phyloP scores from a whole-genome alignment of 2,113 vertebrate genomes.

The Notarius lentiginosus region DNA sequence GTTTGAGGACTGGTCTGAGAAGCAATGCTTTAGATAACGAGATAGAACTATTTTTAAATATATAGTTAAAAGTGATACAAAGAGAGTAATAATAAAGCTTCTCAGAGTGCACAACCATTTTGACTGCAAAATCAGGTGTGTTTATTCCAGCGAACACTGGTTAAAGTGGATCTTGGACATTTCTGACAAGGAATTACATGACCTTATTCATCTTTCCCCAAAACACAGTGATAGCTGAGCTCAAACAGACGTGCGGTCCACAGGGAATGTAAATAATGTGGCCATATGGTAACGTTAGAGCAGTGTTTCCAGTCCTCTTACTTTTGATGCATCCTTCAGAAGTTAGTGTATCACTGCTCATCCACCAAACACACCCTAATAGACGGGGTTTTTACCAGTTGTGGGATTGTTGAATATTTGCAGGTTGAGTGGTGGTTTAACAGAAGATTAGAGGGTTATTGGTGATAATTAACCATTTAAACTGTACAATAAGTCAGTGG shows the following conservation, averaged over 20 bases:
- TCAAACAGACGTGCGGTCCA: not conserved
- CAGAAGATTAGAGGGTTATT: not conserved
- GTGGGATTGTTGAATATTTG: slow-evolving; percentile 14
- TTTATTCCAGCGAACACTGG: not conserved
- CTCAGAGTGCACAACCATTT: not conserved
- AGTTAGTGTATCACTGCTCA: not conserved
- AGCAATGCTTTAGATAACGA: not conserved
- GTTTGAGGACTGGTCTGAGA: not conserved
- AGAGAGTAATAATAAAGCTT: not conserved
- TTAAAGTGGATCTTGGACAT: not conserved
- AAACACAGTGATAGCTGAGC: not conserved
- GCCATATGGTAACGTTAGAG: slow-evolving; percentile 16
- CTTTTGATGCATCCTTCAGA: slow-evolving; percentile 1
- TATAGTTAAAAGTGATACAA: not conserved
- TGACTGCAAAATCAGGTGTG: not conserved
- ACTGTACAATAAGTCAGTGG: not conserved
- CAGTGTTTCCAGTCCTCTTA: too few species aligned
- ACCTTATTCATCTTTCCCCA: not conserved
- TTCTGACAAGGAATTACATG: slow-evolving; percentile 16
- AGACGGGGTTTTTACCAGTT: not conserved
- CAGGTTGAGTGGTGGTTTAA: slow-evolving; percentile 12
- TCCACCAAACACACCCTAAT: slow-evolving; percentile 5
- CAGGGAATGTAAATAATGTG: slow-evolving; percentile 19
- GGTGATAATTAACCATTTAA: slow-evolving; percentile 10
- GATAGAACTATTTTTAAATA: not conserved